A percentile compares a stretch with the other conserved stretches of the same genome.
phyloP scores from a whole-genome alignment of 2,113 vertebrate genomes.

The Vulpes vulpes region DNA sequence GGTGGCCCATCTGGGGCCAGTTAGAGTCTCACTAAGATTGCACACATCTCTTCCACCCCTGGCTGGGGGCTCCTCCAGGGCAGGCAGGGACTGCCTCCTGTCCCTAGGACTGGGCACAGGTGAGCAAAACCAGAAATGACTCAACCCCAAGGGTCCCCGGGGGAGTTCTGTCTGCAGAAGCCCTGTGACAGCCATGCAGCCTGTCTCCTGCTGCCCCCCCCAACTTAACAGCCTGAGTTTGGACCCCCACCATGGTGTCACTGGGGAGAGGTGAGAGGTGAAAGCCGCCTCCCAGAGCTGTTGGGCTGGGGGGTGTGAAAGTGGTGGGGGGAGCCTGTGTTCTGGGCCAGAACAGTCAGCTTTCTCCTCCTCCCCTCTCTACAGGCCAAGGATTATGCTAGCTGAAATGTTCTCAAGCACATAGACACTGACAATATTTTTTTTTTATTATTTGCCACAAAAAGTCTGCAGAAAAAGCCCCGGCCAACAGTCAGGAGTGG shows the following conservation, averaged over 20 bases:
- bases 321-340: not conserved
- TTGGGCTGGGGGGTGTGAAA: no score
- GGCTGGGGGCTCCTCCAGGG: not conserved
- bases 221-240: not conserved
- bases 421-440: not conserved
- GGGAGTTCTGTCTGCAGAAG: not conserved
- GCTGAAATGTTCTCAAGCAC: not conserved
- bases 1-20: not conserved
- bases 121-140: conserved; percentile 68
- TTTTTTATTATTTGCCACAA: not conserved
- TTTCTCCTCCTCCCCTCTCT: not conserved
- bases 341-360: not conserved
- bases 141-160: not conserved
- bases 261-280: no score
- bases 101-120: not conserved
- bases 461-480: not conserved
- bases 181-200: not conserved
- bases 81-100: not conserved
- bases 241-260: accelerated
- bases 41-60: not conserved
- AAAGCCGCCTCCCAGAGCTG: not conserved
- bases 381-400: not conserved
- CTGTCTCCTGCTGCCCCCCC: not conserved
- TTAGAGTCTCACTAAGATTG: not conserved
- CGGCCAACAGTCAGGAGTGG: not conserved